Base-by-base conservation (phyloP, 2,113 vertebrate species). In the Scomber colias region DNA sequence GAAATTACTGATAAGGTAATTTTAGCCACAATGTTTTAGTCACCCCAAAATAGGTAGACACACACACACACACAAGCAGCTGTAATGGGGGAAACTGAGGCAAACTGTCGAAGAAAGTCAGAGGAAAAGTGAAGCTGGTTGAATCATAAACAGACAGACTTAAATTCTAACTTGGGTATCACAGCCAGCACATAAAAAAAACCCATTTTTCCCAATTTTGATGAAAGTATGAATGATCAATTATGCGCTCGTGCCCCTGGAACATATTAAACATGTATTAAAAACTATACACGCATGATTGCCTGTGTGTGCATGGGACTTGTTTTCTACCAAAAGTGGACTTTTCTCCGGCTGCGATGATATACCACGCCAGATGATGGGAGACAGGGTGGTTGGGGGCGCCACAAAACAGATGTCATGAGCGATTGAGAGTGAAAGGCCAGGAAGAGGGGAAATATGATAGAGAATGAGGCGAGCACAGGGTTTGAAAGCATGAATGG, bases 341-440 rank as follows among this genome's bases (percentile, higher is more conserved):
- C 62, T 30, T 71, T 81, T 75, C 55, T 54, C 50, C 19, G n/a
- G 40, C 62, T 51, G 62, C 68, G 53, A 10, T 70, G 63, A 83
- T 79, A 17, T 24, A 54, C 74, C 75, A 66, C 57, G 48, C 75
- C 86, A 83, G 82, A 79, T 57, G 77, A 64, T 70, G 71, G 74
- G 74, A 72, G 74, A 62, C 55, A 31, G 50, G 77, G 45, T 55
- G 65, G 82, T 76, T 51, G 61, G 56, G 75, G 56, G 83, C 11
- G 46, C 75, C 87, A 83, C 82, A 77, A 86, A 91, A 89, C 79
- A 90, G 87, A 92, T 90, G 87, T 85, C 77, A 86, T 24, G 70
- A 75, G 66, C 77, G 82, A 88, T 84, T 75, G 77, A 55, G 85
- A 89, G 82, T 79, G 79, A 83, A 90, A 84, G 81, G 73, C 75